A percentile compares a stretch with the other conserved stretches of the same genome.
phyloP scores from a whole-genome alignment of 2,797 vertebrate genomes.

The Oreonectes daqikongensis region DNA sequence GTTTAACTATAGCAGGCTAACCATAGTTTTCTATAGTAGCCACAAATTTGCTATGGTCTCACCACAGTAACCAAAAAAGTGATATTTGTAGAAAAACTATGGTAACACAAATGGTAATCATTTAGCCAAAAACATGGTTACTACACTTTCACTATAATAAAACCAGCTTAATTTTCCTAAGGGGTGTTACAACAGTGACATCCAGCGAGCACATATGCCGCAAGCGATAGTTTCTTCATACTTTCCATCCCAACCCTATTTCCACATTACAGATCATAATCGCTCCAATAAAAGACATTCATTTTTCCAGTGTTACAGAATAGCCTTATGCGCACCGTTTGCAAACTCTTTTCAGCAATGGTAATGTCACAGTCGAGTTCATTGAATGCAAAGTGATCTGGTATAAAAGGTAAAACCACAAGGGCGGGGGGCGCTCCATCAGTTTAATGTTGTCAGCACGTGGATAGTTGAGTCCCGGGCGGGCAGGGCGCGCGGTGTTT shows the following conservation, averaged over 20 bases:
- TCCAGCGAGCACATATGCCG: slow-evolving; percentile 67
- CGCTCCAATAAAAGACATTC: neutral
- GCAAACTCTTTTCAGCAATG: neutral
- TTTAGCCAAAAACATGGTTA: no score
- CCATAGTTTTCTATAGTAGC: no score
- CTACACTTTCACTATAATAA: no score
- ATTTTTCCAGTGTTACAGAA: neutral
- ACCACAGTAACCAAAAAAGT: no score
- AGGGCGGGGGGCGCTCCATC: slow-evolving; percentile 62
- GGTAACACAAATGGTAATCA: no score
- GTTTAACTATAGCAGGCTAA: no score
- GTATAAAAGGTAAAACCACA: neutral
- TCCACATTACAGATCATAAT: neutral
- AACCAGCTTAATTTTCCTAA: neutral
- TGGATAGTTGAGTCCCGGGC: slow-evolving; percentile 72
- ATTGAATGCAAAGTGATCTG: neutral
- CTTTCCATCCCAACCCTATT: neutral
- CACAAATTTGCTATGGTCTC: no score
- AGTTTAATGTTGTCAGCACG: slow-evolving; percentile 68
- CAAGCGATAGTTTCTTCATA: slow-evolving; percentile 15
- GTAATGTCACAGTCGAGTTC: neutral
- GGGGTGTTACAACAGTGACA: slow-evolving; percentile 74
- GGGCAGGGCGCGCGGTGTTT: slow-evolving; percentile 66
- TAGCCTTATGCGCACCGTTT: neutral
- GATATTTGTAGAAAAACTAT: no score